Base-by-base conservation (phyloP, 2,888 invertebrate genomes). In the Amphipoea oculea region DNA sequence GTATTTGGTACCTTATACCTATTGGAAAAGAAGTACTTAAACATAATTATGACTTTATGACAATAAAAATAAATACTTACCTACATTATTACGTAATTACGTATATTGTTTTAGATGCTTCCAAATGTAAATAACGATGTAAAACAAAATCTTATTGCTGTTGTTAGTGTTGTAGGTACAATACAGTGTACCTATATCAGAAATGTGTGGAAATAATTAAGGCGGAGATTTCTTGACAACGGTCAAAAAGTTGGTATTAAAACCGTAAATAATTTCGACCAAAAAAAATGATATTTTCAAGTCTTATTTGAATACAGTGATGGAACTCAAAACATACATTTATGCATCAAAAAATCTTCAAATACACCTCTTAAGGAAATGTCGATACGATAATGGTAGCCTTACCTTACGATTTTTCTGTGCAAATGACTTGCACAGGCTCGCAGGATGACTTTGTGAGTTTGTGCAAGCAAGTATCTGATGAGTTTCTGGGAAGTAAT, bases 91-190 rank as follows among this genome's bases (percentile, higher is more conserved):
- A 66, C 11, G 7, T 60, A 68, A 77, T 29, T 40, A 66, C 11
- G 7, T 60, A 68, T 29, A 62, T 65, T 70, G 51, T 79, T 82
- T 78, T 62, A 79, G 79, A 60, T 83, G 79, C 69, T 82, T 73
- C 65, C 63, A 83, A 69, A 73, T 82, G 78, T 78, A 78, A 57
- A 72, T 68, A 78, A 29, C 5, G 1, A 57, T n/a, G n/a, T 81
- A 71, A 68, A 78, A 73, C 17, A 62, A 66, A 83, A 72, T 57
- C 23, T 54, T 66, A 65, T 73, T 73, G 62, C 0, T 82, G 82
- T 83, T 83, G 57, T 83, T 78, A 78, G 71, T 78, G 36, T 67
- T 82, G 62, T 63, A 17, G 17, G 17, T 63, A 57, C 11, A 4
- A n/a, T n/a, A 11, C 57, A 57, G 9, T n/a, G 51, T 54, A n/a